Base-by-base conservation (phyloP, 2,888 invertebrate genomes). In the Belgica antarctica region DNA sequence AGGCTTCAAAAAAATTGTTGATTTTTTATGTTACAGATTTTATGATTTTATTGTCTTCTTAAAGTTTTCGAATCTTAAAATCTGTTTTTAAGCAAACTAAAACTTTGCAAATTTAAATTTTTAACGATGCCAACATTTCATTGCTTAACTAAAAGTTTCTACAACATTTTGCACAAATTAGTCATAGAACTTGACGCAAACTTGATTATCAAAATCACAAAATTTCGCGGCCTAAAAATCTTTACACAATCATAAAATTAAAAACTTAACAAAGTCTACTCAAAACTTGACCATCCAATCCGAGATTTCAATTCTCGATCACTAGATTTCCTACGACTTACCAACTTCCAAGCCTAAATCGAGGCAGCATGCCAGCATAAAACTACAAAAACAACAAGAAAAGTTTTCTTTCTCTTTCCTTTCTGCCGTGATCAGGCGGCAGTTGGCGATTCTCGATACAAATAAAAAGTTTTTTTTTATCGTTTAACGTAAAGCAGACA, bases 401-500 rank as follows among this genome's bases (percentile, higher is more conserved):
- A 22, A 47, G 19, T 24, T 19, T 19, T 31, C 24, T 46, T 47
- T 65, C 65, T 27, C 65, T 47, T 47, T 65, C 22, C 36, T 12
- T 65, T 17, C 15, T 5, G 25, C 19, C 19, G 15, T 47, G 47
- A 66, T 66, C 27, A 22, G 65, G 47, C 65, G 65, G 65, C 47
- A 41, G 63, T 28, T 66, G 47, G 47, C 47, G 46, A 47, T 27
- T 66, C 65, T 27, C 28, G 65, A 66, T 66, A 66, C 47, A 66
- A 19, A 47, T 47, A 47, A 27, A 24, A 19, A 22, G 28, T 25
- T 24, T 12, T 46, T 10, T 22, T 52, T 22, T 59, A 41, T 46
- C 27, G 46, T 28, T 34, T 62, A 22, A 25, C 65, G 65, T 46
- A 57, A 63, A 68, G 34, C 31, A n/a, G 46, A 31, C 47, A 41